phyloP scores from a whole-genome alignment of 2,113 vertebrate genomes.

The Casuarius casuarius region DNA sequence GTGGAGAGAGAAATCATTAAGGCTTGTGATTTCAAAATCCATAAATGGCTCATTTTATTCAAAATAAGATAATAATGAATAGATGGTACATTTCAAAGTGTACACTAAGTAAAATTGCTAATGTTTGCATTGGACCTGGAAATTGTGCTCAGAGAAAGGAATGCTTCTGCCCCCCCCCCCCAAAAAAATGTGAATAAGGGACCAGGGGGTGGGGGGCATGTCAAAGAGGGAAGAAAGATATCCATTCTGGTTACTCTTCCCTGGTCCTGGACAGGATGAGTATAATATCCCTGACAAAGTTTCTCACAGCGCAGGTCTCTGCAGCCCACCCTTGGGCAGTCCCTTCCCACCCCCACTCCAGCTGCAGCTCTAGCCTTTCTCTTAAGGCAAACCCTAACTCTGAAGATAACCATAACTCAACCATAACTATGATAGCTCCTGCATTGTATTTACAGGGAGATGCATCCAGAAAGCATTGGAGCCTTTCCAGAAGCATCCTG shows the following conservation, averaged over 20 bases:
- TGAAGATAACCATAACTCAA: background rate
- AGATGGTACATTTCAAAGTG: background rate
- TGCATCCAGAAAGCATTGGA: accelerated
- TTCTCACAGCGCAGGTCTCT: background rate
- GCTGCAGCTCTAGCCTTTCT: background rate
- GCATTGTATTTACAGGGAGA: background rate
- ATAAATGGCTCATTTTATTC: background rate
- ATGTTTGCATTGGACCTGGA: background rate
- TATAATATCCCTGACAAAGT: background rate
- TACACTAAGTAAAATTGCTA: background rate
- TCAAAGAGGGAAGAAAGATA: background rate
- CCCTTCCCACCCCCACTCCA: background rate
- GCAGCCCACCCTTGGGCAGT: background rate
- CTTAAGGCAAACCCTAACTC: background rate
- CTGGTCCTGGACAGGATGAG: background rate
- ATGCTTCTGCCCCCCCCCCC: background rate
- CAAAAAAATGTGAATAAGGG: background rate
- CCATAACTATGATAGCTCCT: background rate
- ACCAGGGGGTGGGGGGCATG: too few species aligned
- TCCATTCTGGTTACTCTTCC: background rate
- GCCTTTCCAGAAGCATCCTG: background rate
- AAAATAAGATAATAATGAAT: conserved; percentile 10
- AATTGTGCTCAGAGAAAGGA: background rate
- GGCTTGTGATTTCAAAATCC: conserved; percentile 32
- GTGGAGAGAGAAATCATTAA: conserved; percentile 52